Base-by-base conservation (phyloP, 2,797 vertebrate species). In the Labroides dimidiatus region DNA sequence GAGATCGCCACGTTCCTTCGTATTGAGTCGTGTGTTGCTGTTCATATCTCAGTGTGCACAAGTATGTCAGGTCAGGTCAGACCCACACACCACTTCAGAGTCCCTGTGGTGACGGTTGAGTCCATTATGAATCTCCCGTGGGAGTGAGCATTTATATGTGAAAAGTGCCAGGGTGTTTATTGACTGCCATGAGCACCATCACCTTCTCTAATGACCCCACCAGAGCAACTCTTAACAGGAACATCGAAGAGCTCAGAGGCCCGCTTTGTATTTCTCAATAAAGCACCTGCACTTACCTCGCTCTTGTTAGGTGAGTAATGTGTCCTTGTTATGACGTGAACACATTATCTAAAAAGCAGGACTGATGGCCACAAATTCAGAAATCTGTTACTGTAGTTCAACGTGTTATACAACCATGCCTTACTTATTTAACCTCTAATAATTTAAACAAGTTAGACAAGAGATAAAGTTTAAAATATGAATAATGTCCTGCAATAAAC, bases 71-170 rank as follows among this genome's bases (percentile, higher is more conserved):
- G 58, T 75, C 76, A 71, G 36, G 64, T 57, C 47, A 66, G 75
- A 56, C 6, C 48, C 62, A 27, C 41, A 67, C 79, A 75, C 52
- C 41, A 36, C 50, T 21, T 21, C 48, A 20, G 44, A 54, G 68
- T 51, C 72, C 67, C 65, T 33, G 62, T 39, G 21, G 64, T 49
- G 0, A 65, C 17, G 69, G 54, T 66, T 62, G 41, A 72, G 55
- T 78, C 68, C 65, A 78, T 84, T 80, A 81, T 68, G 61, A 71
- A 68, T 62, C 74, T 75, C 58, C 44, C 37, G 55, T 10, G 20
- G 12, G 0, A 37, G 75, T 43, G 62, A 53, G 59, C 23, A 33
- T 33, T 43, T 6, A 6, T 39, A 53, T 64, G 67, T 72, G 67
- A 48, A 42, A 70, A 58, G 27, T 51, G 61, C 60, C 65, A 68